Base-by-base conservation (phyloP, 1,140 invertebrate species). In the Trichomalopsis sarcophagae region DNA sequence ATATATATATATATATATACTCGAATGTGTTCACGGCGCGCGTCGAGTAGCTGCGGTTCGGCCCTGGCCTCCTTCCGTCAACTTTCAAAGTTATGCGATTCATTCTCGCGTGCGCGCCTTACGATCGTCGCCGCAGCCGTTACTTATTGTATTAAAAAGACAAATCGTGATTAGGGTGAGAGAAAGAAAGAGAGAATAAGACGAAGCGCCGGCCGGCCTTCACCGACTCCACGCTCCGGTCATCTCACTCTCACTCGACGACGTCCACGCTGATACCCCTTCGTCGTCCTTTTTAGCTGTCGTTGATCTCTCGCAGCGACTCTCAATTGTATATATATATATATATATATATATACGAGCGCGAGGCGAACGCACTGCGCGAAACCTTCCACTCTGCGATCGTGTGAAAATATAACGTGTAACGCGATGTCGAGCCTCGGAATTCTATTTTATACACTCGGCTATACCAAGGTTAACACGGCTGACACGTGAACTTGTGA, bases 41-140 rank as follows among this genome's bases (percentile, higher is more conserved):
- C 73, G 78, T 87, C 71, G 44, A 50, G 86, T 86, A 62, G 69
- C 27, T n/a, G 44, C 86, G 86, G 73, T 82, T 86, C 27, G 88
- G 87, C 89, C 89, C 86, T 90, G 89, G 88, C 88, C 88, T 89
- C 87, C 84, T 89, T 89, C 88, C 87, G 78, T 87, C 84, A 87
- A 84, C 81, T 87, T 87, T 88, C 86, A 88, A 87, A 87, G 86
- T 86, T 87, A 87, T 88, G 82, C 88, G 47, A 80, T 87, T 89
- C 83, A 84, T 86, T 89, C 69, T 1, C 69, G 74, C 55, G 21
- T 1, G 17, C 4, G 62, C 62, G 36, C 9, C 62, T 13, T 30
- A n/a, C 17, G 55, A 62, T 21, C 47, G 36, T 55, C 13, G 7
- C 10, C 11, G 14, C 21, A 27, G 33, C 13, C 73, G 73, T 21